These are phyloP conservation scores for Agrotis ipsilon DNA, from an alignment of 2,888 invertebrate species.

Conservation along the genomic window DNA sequence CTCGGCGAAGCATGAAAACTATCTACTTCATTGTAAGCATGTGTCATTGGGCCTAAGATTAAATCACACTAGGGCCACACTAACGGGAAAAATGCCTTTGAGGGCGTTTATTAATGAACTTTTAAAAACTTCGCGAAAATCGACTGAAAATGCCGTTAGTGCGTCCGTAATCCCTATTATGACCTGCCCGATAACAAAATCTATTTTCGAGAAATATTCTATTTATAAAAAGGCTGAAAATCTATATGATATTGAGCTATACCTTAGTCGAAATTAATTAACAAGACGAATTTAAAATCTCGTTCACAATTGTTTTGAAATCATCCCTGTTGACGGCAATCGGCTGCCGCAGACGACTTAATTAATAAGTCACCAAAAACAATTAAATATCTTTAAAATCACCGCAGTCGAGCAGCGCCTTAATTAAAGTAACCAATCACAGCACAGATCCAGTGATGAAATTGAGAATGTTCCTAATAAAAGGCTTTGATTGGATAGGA, in stretches of 20 bases:
- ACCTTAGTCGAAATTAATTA: neutral
- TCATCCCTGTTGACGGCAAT: neutral
- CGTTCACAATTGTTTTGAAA: neutral
- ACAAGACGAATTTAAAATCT: neutral
- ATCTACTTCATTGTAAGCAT: neutral
- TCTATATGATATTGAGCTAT: neutral
- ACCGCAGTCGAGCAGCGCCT: neutral
- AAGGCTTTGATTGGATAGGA: conserved; percentile 65
- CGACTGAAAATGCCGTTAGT: too few relatives aligned
- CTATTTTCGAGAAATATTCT: too few relatives aligned
- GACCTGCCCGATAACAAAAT: too few relatives aligned
- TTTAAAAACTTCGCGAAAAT: too few relatives aligned
- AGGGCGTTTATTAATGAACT: too few relatives aligned
- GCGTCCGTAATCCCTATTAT: too few relatives aligned
- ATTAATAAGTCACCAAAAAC: neutral
- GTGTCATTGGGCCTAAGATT: conserved; percentile 7
- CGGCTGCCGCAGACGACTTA: neutral
- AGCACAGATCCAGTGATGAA: conserved; percentile 14
- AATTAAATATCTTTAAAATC: conserved; percentile 8
- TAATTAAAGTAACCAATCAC: conserved; percentile 5
- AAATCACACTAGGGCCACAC: neutral
- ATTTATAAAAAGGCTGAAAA: too few relatives aligned
- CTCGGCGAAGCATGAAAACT: conserved; percentile 16
- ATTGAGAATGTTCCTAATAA: conserved; percentile 46
- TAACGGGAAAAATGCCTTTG: too few relatives aligned